Base-by-base conservation (phyloP, 2,888 invertebrate genomes). In the Tenthredo scrophulariae region DNA sequence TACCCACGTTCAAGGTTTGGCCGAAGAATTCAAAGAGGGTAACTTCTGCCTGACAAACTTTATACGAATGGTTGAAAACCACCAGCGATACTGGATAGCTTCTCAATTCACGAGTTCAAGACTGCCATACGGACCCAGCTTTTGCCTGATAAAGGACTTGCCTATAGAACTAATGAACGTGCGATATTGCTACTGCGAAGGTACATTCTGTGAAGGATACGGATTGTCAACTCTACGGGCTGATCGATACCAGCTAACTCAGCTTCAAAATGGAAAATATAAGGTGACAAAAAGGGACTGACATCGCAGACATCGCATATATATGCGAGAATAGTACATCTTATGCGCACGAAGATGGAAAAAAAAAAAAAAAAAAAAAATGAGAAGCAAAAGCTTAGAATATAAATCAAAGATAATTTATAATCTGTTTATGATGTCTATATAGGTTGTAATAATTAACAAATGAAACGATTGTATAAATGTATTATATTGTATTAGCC, bases 121-220 rank as follows among this genome's bases (percentile, higher is more conserved):
- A 37, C 33, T 67, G 0, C 83, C 83, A 1, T 67, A 83, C 33
- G 83, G 67, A n/a, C 18, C n/a, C 10, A 67, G 67, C 10, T 83
- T 29, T 22, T 83, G 83, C n/a, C 22, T 26, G 2, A 18, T 70
- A n/a, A 83, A 83, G 15, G 67, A 83, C 46, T 29, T 70, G 70
- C 29, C 83, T 5, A 9, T 46, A 18, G 33, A 46, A 3, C 10
- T 83, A 18, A 43, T 83, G 15, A 40, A 83, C 18, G 70, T 70
- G 0, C 40, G 83, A 67, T 83, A 83, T 22, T 83, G 83, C 67
- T 67, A 50, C n/a, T 83, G 83, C 46, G 67, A 83, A 6, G 83
- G 83, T 29, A 83, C 83, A 40, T 83, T 83, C 33, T 83, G 83
- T 22, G 83, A 83, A 50, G 67, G 46, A 46, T 83, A 46, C 18